Evolutionary conservation across 2,888 invertebrate genomes (phyloP), one percentile per base, ranked within the genome.

Genomic region (Oxystoma pomonae): DNA sequence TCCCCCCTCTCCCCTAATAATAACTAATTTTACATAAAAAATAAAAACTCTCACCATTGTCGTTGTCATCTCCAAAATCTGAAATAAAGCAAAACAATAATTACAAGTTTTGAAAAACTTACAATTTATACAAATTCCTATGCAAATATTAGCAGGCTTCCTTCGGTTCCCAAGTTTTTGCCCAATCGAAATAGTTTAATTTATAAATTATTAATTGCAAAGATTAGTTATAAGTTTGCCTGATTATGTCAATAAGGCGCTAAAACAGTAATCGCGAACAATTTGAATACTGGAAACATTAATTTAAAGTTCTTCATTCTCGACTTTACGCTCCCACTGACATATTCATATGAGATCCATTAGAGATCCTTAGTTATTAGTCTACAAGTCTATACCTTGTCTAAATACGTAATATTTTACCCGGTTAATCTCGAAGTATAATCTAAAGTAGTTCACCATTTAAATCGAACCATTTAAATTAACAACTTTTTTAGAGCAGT

Each of bases 71-170:
- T 3, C 35, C 35, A 35, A 35, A 35, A 35, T 35, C 35, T 35
- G 35, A 35, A 35, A 35, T 35, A 35, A 35, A 35, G 35, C 12
- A 35, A 35, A 35, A 35, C 3, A 35, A 7, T 7, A 35, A 35
- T 35, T 35, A 35, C 35, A 35, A 7, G 12, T 35, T n/a, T n/a
- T n/a, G n/a, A 50, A 20, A 20, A 60, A 68, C 68, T 68, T 68
- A 68, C 69, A 67, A 21, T 69, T 60, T 56, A 66, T n/a, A 55
- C 66, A 61, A 53, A 67, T 57, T 5, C 61, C 20, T n/a, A n/a
- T n/a, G n/a, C n/a, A n/a, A n/a, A n/a, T n/a, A n/a, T n/a, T n/a
- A n/a, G n/a, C n/a, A n/a, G n/a, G n/a, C n/a, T n/a, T n/a, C n/a
- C n/a, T n/a, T n/a, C n/a, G n/a, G n/a, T n/a, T n/a, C n/a, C n/a